Conservation (phyloP, 1,140 invertebrate genomes). For the Aplysia californica region DNA sequence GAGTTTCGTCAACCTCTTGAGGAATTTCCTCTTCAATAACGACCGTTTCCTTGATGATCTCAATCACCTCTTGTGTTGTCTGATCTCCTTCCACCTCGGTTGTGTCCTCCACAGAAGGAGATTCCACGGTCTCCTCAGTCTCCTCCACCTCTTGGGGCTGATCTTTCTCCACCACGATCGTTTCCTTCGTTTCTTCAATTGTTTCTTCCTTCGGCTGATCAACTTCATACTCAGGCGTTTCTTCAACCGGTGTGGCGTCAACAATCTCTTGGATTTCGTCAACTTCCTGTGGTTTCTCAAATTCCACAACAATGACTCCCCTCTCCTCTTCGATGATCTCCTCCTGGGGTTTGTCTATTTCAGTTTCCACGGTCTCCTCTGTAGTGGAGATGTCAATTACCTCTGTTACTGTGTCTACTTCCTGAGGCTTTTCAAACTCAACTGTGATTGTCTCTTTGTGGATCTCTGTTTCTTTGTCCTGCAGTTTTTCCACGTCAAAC, state of each 20-base stretch:
- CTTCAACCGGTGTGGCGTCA: slow-evolving; percentile 5
- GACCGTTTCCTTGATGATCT: slow-evolving; percentile 5
- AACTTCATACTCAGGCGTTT: slow-evolving; percentile 29
- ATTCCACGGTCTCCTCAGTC: neutral
- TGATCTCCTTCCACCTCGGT: neutral
- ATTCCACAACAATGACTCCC: slow-evolving; percentile 19
- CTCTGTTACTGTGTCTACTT: slow-evolving; percentile 12
- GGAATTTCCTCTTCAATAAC: slow-evolving; percentile 25
- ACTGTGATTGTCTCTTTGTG: slow-evolving; percentile 26
- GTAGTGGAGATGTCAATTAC: slow-evolving; percentile 9
- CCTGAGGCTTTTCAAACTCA: slow-evolving; percentile 24
- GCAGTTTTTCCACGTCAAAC: slow-evolving; percentile 15
- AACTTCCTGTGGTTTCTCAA: slow-evolving; percentile 14
- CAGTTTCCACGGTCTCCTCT: slow-evolving; percentile 13
- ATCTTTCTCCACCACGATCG: slow-evolving; percentile 21
- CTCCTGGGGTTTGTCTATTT: slow-evolving; percentile 23
- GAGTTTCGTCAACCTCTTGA: slow-evolving; percentile 15
- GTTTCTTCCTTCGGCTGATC: slow-evolving; percentile 30
- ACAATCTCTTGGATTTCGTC: slow-evolving; percentile 8
- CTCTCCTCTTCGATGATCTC: slow-evolving; percentile 23
- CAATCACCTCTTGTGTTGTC: neutral
- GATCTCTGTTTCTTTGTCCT: slow-evolving; percentile 28
- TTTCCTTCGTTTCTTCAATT: slow-evolving; percentile 28
- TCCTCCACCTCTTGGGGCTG: slow-evolving; percentile 27
- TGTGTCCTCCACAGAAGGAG: neutral